Evolutionary conservation across 2,113 vertebrate genomes (phyloP), one percentile per base, ranked within the genome.

Genomic region (Reinhardtius hippoglossoides): DNA sequence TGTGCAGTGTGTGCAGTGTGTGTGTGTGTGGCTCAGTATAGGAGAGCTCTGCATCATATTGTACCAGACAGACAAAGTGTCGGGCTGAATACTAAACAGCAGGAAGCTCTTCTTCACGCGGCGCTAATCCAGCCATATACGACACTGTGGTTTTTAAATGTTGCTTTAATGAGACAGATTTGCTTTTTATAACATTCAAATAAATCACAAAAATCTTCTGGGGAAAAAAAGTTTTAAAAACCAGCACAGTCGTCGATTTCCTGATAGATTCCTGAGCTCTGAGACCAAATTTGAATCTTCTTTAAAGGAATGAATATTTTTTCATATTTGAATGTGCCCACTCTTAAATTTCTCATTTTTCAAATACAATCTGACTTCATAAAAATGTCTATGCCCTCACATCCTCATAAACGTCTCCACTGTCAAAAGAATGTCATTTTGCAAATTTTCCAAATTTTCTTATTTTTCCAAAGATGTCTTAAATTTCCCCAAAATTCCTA

Each of bases 51-150:
- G 88, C 90, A 89, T 88, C 86, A 77, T 81, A 69, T 78, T 84
- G 81, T 81, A 85, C 35, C 90, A 91, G 90, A 90, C 88, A 84
- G 88, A 71, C 86, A 74, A 84, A 81, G 86, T 74, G 90, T 75
- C 0, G 88, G 71, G 65, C 82, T 85, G 90, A 90, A 91, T 91
- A 91, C 84, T 89, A 90, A 91, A 64, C 82, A 91, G 90, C 69
- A 78, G 78, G 80, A 80, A 84, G 86, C 86, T 83, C 80, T 73
- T 83, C 81, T 86, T 77, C 87, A 77, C 83, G 74, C 81, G 65
- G 74, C 44, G 0, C 61, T 75, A 69, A 71, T 60, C 72, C 84
- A 85, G 76, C 74, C 77, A 77, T 84, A 79, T 81, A 87, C 80
- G 65, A 85, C 81, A 69, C 82, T 60, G 76, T 76, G 62, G 5